Percentiles rank a stretch among this genome's conserved stretches.
Evolutionary conservation across 2,113 vertebrate genomes (phyloP).

Genomic region (Microcebus griseorufus): DNA sequence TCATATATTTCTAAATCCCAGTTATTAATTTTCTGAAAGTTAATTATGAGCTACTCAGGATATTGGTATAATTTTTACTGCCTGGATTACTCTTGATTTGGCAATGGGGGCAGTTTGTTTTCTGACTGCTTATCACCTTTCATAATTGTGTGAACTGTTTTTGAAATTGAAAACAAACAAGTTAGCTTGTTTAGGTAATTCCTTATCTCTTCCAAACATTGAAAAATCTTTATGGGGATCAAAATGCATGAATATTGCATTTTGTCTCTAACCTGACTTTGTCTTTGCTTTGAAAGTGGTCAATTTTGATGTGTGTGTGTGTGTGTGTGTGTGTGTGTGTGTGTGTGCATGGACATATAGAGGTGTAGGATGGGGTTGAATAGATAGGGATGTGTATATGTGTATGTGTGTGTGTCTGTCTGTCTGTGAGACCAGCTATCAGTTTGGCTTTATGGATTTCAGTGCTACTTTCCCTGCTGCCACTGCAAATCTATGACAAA

Average conservation of each 20-base stretch:
- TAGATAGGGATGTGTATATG: background rate
- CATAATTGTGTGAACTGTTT: background rate
- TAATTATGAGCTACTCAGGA: background rate
- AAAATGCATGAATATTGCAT: background rate
- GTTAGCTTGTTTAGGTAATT: background rate
- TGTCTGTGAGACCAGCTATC: background rate
- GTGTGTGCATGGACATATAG: background rate
- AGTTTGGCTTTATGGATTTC: background rate
- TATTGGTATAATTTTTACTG: background rate
- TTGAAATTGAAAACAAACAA: constrained; percentile 5
- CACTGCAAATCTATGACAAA: background rate
- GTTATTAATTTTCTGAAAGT: background rate
- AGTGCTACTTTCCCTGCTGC: background rate
- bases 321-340: background rate
- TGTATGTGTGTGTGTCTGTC: background rate
- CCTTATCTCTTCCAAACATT: background rate
- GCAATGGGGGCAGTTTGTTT: background rate
- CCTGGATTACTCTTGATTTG: constrained; percentile 18
- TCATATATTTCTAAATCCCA: background rate
- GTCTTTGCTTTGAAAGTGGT: constrained; percentile 22
- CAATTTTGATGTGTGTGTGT: background rate
- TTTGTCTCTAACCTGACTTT: constrained; percentile 24
- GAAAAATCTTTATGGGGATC: background rate
- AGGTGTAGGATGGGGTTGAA: background rate
- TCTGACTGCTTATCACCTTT: background rate